Evolutionary conservation across 2,113 vertebrate genomes (phyloP), one percentile per base, ranked within the genome.

Genomic region (Callopanchax toddi): DNA sequence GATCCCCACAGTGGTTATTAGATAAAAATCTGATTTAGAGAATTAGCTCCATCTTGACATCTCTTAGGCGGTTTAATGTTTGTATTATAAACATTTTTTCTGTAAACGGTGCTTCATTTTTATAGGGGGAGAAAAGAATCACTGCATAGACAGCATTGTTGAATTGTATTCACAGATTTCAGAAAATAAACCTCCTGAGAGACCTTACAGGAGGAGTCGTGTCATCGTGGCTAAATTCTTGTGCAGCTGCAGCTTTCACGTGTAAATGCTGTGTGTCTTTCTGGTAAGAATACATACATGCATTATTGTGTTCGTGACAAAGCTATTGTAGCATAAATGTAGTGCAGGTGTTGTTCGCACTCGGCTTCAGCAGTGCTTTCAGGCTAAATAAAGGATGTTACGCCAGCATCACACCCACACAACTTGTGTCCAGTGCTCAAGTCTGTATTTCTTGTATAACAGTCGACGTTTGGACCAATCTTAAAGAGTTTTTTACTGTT

Each of bases 281-380:
- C 23, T 26, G 34, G 23, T 3, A 5, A 15, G 16, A 62, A 26
- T 8, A 16, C 57, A 54, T 29, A 74, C 43, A 72, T 52, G 20
- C 58, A 68, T 67, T 59, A 53, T 57, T 32, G 29, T 3, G 29
- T 32, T 32, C 57, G 58, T 51, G 22, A 53, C 59, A 18, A 56
- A 69, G 40, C n/a, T 72, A 22, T n/a, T 83, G 78, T 78, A 81
- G 78, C 82, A 61, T 75, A 65, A 66, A 63, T 61, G 53, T 70
- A 63, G 44, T 57, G 48, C 36, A 57, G 53, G 54, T 77, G 53
- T 66, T 49, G 18, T 78, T 69, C 53, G 48, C 42, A 61, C 50
- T 69, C 21, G 63, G 57, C 57, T 76, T 74, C 55, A 70, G 46
- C 56, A 20, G 42, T 46, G 44, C 68, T 60, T 72, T 51, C 2